A percentile compares a stretch with the other conserved stretches of the same genome.
These are phyloP conservation scores for Magallana gigas DNA, from an alignment of 1,140 invertebrate species.

Conservation along the genomic window DNA sequence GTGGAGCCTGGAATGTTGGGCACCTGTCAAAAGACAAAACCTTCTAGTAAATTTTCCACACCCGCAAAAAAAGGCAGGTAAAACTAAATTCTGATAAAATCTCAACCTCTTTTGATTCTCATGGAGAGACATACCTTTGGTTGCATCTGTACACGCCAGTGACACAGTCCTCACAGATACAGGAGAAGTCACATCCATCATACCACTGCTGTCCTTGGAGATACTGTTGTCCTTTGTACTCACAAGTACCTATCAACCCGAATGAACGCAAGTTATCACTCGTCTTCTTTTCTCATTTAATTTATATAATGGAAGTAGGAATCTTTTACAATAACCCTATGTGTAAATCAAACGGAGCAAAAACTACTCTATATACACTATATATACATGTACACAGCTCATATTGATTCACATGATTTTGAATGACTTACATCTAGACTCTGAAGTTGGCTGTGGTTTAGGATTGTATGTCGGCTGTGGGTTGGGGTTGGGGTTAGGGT, in stretches of 20 bases:
- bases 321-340: too few relatives aligned
- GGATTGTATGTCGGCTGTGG: neutral
- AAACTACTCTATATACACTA: too few relatives aligned
- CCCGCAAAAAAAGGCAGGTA: too few relatives aligned
- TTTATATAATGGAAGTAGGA: too few relatives aligned
- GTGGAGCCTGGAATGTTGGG: conserved; percentile 60
- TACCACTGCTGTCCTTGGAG: conserved; percentile 63
- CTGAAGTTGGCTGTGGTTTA: neutral
- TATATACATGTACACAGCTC: too few relatives aligned
- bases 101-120: neutral
- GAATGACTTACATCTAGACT: conserved; percentile 22
- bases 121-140: conserved; percentile 16
- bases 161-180: conserved; percentile 61
- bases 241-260: conserved; percentile 56
- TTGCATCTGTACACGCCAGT: conserved; percentile 64
- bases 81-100: too few relatives aligned
- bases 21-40: conserved; percentile 58
- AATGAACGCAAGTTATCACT: neutral
- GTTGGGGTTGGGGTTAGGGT: neutral
- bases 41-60: too few relatives aligned
- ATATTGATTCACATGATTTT: too few relatives aligned
- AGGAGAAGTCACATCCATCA: conserved; percentile 61
- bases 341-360: too few relatives aligned
- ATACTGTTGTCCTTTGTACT: conserved; percentile 60
- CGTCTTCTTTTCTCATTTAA: too few relatives aligned